These are phyloP conservation scores for Idris sp. DNA, from an alignment of 1,140 invertebrate genomes.

Conservation along the genomic window DNA sequence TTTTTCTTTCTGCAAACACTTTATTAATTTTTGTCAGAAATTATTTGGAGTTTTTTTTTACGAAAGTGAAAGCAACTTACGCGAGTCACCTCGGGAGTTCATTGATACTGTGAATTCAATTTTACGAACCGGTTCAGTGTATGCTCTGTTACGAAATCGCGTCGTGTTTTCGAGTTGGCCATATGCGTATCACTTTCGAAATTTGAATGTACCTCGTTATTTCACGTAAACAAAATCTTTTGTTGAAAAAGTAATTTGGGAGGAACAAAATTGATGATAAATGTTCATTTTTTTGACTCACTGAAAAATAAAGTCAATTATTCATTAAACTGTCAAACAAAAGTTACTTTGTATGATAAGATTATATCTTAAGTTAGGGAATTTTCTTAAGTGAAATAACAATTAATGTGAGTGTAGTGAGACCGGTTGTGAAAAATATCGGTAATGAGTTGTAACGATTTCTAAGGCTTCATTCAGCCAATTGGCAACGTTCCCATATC, in stretches of 20 bases:
- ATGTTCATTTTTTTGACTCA: no score
- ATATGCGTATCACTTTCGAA: constrained; percentile 54
- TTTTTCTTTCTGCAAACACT: no score
- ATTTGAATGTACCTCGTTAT: constrained; percentile 48
- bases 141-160: constrained; percentile 66
- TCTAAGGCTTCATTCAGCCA: constrained; percentile 49
- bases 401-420: constrained; percentile 27
- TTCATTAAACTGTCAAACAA: neutral
- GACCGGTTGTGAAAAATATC: constrained; percentile 49
- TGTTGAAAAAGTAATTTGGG: no score
- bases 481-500: constrained; percentile 63
- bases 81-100: constrained; percentile 66
- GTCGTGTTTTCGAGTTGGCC: constrained; percentile 58
- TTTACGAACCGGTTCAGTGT: constrained; percentile 68
- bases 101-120: constrained; percentile 68
- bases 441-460: constrained; percentile 53
- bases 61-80: constrained; percentile 67
- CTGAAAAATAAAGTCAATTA: no score
- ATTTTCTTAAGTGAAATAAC: constrained; percentile 27
- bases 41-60: constrained; percentile 59
- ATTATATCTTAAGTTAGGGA: no score
- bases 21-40: constrained; percentile 27
- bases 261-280: no score
- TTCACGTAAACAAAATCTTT: no score
- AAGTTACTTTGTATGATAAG: no score